Evolutionary conservation across 2,113 vertebrate species (phyloP), one percentile per base, ranked within the genome.

Genomic region (Daboia siamensis): DNA sequence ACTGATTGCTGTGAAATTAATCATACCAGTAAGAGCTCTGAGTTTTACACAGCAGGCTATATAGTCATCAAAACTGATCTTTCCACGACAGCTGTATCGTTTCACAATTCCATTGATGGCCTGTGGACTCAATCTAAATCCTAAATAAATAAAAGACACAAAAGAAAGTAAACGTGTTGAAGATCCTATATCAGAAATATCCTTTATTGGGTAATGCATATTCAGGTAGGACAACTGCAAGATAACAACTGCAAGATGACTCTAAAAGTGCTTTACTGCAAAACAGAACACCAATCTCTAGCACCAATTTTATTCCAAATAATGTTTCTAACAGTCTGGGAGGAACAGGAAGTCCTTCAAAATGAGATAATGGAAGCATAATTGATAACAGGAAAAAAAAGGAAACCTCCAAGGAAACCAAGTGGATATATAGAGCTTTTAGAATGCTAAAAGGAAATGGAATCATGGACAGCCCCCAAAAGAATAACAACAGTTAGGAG

Each of bases 21-120:
- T 94, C 98, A 90, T 96, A 99, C 99, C 98, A 33, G 99, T 99
- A 93, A 99, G 97, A 3, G 97, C 98, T 15, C 98, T 96, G 51
- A 99, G 98, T 96, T 98, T 98, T 51, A 99, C 97, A 3, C 98
- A 98, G 92, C 99, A 99, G 93, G 98, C 98, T 1, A 99, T 97
- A 59, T 99, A 99, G 69, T 99, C 99, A 89, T 99, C 99, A 10
- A 99, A 99, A 0, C 97, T 94, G 93, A 99, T 99, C 94, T 97
- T 98, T 1, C 99, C 98, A 0, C 94, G 94, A 15, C 91, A 95
- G 95, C 99, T 99, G 96, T 97, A 98, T 80, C 99, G 97, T 55
- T 97, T 99, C 89, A 98, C 96, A 92, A 99, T 98, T 51, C 95
- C 95, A 90, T 97, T 98, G 97, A 99, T 96, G 10, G 98, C 97